Evolutionary conservation across 2,113 vertebrate species (phyloP), one percentile per base, ranked within the genome.

Genomic region (Dicaeum eximium): DNA sequence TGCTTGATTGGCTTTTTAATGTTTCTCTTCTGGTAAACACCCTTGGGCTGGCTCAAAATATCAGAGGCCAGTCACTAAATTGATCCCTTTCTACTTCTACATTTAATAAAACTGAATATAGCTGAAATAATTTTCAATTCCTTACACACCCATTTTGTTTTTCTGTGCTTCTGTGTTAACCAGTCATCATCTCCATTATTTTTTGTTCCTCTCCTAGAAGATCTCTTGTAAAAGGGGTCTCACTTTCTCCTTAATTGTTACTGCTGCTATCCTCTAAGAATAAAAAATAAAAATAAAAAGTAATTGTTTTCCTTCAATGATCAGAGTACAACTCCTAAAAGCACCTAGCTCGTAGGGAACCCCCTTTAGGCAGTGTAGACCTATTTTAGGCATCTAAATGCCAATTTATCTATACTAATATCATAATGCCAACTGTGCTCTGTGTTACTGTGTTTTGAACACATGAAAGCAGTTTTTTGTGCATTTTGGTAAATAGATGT

Each of bases 241-340:
- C 9, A 11, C 2, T 54, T 25, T 18, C 25, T 42, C 7, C 6
- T 80, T 56, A 74, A 50, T 10, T 87, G 30, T 17, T 77, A 12
- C 25, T 25, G 4, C 23, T 37, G 11, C 5, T 17, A 12, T n/a
- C 13, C 7, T 51, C 12, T 42, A 10, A 50, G 57, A 15, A 71
- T 10, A 38, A 38, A 86, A 54, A 62, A 58, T 7, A 53, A 44
- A 5, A 15, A 70, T 15, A 42, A 82, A 60, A 38, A 60, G 11
- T 5, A 44, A 1, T 1, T 6, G 2, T 30, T 14, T 7, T 80
- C 2, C n/a, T 77, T 69, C 0, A 0, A 9, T 38, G 18, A 74
- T 40, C 24, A 51, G 7, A 48, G 11, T 30, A 38, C 24, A 15
- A 22, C 22, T 69, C 37, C 37, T n/a, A 90, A 69, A 90, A 77